These are phyloP conservation scores for Tillus elongatus DNA, from an alignment of 2,888 invertebrate species.

Conservation along the genomic window DNA sequence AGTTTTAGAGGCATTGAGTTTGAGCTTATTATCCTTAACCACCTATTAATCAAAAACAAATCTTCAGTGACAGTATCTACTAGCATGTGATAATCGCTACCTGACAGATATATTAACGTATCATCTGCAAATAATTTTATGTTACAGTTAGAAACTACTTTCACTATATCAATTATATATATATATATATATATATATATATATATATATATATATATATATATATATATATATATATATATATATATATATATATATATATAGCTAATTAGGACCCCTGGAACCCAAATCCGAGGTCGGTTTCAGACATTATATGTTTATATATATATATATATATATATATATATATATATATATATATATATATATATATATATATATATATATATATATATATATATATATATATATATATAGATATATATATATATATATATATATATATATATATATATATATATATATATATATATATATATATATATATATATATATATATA, in stretches of 20 bases:
- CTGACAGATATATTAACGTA: too few relatives aligned
- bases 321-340: slow-evolving; percentile 11
- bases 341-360: slow-evolving; percentile 11
- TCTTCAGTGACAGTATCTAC: too few relatives aligned
- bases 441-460: slow-evolving; percentile 10
- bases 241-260: slow-evolving; percentile 10
- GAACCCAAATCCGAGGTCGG: too few relatives aligned
- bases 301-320: too few relatives aligned
- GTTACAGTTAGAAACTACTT: too few relatives aligned
- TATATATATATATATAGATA: slow-evolving; percentile 11
- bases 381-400: slow-evolving; percentile 11
- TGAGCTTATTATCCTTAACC: too few relatives aligned
- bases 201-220: slow-evolving; percentile 7
- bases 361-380: slow-evolving; percentile 11
- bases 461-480: slow-evolving; percentile 11
- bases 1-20: too few relatives aligned
- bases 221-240: slow-evolving; percentile 10
- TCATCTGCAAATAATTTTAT: too few relatives aligned
- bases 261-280: too few relatives aligned
- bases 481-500: slow-evolving; percentile 10
- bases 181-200: background rate
- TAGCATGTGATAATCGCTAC: background rate
- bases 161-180: too few relatives aligned
- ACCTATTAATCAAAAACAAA: too few relatives aligned
- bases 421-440: slow-evolving; percentile 7